Conservation (phyloP, 2,888 invertebrate genomes). For the Aphodius sticticus region DNA sequence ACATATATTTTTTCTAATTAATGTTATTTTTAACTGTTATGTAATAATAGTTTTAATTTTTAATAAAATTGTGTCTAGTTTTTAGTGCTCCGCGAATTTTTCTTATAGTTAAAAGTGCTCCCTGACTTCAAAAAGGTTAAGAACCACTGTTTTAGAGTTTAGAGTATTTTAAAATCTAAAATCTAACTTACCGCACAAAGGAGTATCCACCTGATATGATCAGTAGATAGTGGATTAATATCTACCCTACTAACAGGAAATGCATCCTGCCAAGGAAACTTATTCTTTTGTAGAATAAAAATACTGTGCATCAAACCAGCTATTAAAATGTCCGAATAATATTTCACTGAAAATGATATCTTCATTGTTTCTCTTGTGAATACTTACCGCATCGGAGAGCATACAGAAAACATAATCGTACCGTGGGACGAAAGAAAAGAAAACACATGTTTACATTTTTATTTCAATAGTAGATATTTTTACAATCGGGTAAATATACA, state of each 20-base stretch:
- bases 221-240: neutral
- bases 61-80: too few species aligned
- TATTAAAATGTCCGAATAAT: constrained; percentile 4
- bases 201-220: neutral
- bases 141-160: too few species aligned
- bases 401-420: neutral
- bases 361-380: neutral
- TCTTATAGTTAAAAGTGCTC: too few species aligned
- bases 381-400: neutral
- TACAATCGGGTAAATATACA: constrained; percentile 37
- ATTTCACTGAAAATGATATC: neutral
- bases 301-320: neutral
- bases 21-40: too few species aligned
- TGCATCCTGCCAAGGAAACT: neutral
- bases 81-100: too few species aligned
- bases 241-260: neutral
- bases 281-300: neutral
- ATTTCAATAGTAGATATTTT: constrained; percentile 33
- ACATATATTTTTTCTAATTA: too few species aligned
- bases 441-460: constrained; percentile 15
- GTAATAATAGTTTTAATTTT: too few species aligned
- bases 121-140: too few species aligned
- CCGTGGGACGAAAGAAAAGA: neutral
- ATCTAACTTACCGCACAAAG: neutral
- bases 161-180: too few species aligned